phyloP scores from a whole-genome alignment of 2,113 vertebrate genomes.

The Edolisoma coerulescens region DNA sequence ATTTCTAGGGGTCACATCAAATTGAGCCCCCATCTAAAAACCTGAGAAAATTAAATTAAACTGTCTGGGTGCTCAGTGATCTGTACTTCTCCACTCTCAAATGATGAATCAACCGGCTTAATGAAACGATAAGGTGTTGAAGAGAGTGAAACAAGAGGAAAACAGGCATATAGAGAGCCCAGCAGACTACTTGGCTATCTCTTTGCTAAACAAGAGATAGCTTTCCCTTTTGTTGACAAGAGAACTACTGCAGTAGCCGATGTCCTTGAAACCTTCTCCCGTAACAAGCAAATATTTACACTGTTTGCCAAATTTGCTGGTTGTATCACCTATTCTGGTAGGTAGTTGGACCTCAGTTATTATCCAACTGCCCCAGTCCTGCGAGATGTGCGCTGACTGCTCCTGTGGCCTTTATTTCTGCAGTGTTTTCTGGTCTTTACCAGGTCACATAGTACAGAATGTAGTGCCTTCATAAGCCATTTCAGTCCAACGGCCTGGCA shows the following conservation, averaged over 20 bases:
- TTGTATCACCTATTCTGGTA: not conserved
- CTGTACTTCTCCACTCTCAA: constrained; percentile 6
- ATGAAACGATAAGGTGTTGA: constrained; percentile 24
- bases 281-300: not conserved
- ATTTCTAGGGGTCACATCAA: constrained; percentile 50
- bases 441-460: not conserved
- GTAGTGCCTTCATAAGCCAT: not conserved
- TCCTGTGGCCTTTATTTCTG: not conserved
- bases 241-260: not conserved
- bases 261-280: not conserved
- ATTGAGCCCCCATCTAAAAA: constrained; percentile 39
- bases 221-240: not conserved
- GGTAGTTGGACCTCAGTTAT: not conserved
- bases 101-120: constrained; percentile 40
- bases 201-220: not conserved
- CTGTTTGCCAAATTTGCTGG: not conserved
- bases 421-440: not conserved
- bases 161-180: not conserved
- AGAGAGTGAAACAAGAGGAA: not conserved
- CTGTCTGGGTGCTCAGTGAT: constrained; percentile 25
- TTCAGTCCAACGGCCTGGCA: not conserved
- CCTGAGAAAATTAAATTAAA: constrained; percentile 63
- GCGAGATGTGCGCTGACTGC: fast-evolving
- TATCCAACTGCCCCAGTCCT: not conserved
- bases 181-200: not conserved